Conservation (phyloP, 2,113 vertebrate species). For the Neotoma lepida region DNA sequence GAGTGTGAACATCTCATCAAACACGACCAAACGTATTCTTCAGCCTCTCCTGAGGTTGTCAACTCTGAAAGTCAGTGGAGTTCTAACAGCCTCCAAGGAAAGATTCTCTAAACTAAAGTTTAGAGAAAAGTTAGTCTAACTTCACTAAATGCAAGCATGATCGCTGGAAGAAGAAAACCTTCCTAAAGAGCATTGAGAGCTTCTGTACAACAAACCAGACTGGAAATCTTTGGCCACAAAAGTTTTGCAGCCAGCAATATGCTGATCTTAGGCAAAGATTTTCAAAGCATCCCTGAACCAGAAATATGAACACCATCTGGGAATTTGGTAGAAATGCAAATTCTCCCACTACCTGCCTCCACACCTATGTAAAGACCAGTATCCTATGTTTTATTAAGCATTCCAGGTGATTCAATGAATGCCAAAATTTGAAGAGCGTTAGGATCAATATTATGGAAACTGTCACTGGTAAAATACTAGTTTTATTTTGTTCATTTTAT, state of each 20-base stretch:
- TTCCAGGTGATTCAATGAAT: neutral
- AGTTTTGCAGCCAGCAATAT: neutral
- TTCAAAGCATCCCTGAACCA: neutral
- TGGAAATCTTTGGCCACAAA: neutral
- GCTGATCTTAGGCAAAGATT: neutral
- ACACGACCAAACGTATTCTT: neutral
- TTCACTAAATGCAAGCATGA: slow-evolving; percentile 1
- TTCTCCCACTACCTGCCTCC: neutral
- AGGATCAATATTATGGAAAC: neutral
- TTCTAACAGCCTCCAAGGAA: slow-evolving; percentile 14
- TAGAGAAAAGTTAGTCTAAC: slow-evolving; percentile 29
- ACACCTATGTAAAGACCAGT: neutral
- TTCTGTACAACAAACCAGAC: neutral
- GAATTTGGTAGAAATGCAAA: slow-evolving; percentile 16
- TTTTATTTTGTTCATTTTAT: neutral
- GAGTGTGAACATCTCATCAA: slow-evolving; percentile 55
- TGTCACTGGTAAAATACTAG: neutral
- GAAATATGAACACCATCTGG: neutral
- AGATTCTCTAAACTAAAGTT: slow-evolving; percentile 16
- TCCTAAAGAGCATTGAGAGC: neutral
- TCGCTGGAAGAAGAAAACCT: slow-evolving; percentile 9
- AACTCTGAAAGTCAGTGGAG: neutral
- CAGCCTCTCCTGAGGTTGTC: neutral
- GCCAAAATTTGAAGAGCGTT: neutral
- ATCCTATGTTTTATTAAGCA: slow-evolving; percentile 29